Conservation (phyloP, 1,140 invertebrate species). For the Chironomus tepperi region DNA sequence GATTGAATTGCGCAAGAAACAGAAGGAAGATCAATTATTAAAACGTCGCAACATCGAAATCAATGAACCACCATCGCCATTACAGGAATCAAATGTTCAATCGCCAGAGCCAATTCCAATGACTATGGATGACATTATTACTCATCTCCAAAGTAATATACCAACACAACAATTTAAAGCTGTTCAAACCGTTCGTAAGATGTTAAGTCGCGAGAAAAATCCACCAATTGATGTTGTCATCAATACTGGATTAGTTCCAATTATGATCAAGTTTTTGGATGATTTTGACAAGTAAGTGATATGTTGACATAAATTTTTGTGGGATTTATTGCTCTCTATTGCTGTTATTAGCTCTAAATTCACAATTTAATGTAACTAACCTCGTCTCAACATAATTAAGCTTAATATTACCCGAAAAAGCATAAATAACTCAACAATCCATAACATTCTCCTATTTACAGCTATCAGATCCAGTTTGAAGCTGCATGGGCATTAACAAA, state of each 20-base stretch:
- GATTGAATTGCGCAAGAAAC: conserved; percentile 83
- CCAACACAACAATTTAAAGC: conserved; percentile 52
- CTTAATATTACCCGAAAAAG: no score
- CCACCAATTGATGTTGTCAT: conserved; percentile 93
- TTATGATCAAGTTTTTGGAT: conserved; percentile 68
- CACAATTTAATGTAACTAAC: no score
- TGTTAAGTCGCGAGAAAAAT: conserved; percentile 83
- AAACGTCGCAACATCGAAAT: conserved; percentile 81
- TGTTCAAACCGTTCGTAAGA: conserved; percentile 73
- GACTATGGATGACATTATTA: conserved; percentile 53
- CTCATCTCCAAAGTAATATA: conserved; percentile 54
- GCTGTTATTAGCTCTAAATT: no score
- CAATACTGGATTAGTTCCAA: conserved; percentile 73
- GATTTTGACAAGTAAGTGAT: conserved; percentile 61
- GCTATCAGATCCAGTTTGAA: conserved; percentile 89
- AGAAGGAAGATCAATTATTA: conserved; percentile 90
- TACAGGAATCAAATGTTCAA: conserved; percentile 45
- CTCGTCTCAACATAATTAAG: no score
- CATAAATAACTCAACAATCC: neutral
- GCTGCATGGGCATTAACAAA: conserved; percentile 97
- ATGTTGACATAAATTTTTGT: no score
- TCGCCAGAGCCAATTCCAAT: conserved; percentile 39
- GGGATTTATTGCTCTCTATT: no score
- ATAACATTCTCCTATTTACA: conserved; percentile 40
- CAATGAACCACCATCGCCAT: conserved; percentile 45